phyloP scores from a whole-genome alignment of 2,113 vertebrate genomes.

The Grallaria varia region DNA sequence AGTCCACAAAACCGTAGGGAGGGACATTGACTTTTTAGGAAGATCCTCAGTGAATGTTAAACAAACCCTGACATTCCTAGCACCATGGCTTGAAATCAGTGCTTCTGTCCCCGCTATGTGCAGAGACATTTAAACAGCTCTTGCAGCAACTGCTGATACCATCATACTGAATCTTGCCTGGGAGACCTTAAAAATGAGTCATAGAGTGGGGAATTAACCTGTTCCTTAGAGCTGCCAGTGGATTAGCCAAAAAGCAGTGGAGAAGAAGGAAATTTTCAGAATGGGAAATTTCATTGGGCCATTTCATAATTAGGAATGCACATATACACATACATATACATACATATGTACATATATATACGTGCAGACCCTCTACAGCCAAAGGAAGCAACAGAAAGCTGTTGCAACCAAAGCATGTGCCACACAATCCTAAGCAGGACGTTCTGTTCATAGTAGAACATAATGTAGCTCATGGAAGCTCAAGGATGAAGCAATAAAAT shows the following conservation, averaged over 20 bases:
- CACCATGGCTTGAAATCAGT: neutral
- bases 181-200: neutral
- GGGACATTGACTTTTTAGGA: constrained; percentile 33
- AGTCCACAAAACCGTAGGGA: neutral
- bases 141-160: neutral
- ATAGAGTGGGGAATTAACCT: neutral
- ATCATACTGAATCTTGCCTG: neutral
- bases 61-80: neutral
- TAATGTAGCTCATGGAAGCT: neutral
- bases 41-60: constrained; percentile 17
- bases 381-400: neutral
- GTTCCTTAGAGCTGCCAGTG: neutral
- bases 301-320: neutral
- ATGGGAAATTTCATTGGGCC: neutral
- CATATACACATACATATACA: neutral
- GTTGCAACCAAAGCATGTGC: neutral
- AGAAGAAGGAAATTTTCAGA: neutral
- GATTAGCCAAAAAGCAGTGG: neutral
- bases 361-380: neutral
- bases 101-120: neutral
- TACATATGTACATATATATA: neutral
- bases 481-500: constrained; percentile 71
- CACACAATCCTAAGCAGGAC: neutral
- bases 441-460: neutral
- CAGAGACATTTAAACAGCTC: neutral